These are phyloP conservation scores for Scaptomyza parva DNA, from an alignment of 2,888 invertebrate species.

Conservation along the genomic window DNA sequence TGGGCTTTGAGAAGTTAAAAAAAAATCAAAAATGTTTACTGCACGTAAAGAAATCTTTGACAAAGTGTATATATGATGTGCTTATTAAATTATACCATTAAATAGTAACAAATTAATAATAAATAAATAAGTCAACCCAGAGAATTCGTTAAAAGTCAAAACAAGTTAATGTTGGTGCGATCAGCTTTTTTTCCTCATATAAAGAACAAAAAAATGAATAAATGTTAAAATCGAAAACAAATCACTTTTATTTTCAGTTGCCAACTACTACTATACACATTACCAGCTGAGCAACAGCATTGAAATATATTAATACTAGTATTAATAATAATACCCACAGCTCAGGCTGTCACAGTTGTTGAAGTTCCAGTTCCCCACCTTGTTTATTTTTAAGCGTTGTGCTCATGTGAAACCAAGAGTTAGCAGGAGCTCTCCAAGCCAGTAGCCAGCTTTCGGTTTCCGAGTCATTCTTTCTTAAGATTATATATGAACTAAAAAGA, in stretches of 20 bases:
- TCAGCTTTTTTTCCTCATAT: constrained; percentile 5
- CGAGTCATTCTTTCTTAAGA: constrained; percentile 15
- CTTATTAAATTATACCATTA: constrained; percentile 66
- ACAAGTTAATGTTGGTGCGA: constrained; percentile 51
- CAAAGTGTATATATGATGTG: constrained; percentile 32
- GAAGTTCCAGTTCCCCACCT: constrained; percentile 30
- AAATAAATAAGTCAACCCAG: constrained; percentile 54
- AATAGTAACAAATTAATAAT: constrained; percentile 67
- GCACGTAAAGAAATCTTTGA: too few relatives aligned
- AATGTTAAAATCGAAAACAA: constrained; percentile 54
- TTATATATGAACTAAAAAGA: constrained; percentile 69
- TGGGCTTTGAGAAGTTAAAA: too few relatives aligned
- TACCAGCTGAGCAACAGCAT: constrained; percentile 17
- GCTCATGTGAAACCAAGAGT: constrained; percentile 68
- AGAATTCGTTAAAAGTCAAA: constrained; percentile 57
- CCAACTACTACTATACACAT: constrained; percentile 32
- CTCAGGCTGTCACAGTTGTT: constrained; percentile 13
- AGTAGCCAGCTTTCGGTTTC: constrained; percentile 63
- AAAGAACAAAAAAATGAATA: constrained; percentile 13
- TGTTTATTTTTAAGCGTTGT: constrained; percentile 55
- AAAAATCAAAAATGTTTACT: too few relatives aligned
- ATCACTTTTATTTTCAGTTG: constrained; percentile 74
- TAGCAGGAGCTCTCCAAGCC: constrained; percentile 35
- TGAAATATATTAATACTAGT: constrained; percentile 58
- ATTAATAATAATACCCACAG: constrained; percentile 59